A percentile compares a stretch with the other conserved stretches of the same genome.
These are phyloP conservation scores for Mormyrus iriodes DNA, from an alignment of 2,113 vertebrate species.

Conservation along the genomic window DNA sequence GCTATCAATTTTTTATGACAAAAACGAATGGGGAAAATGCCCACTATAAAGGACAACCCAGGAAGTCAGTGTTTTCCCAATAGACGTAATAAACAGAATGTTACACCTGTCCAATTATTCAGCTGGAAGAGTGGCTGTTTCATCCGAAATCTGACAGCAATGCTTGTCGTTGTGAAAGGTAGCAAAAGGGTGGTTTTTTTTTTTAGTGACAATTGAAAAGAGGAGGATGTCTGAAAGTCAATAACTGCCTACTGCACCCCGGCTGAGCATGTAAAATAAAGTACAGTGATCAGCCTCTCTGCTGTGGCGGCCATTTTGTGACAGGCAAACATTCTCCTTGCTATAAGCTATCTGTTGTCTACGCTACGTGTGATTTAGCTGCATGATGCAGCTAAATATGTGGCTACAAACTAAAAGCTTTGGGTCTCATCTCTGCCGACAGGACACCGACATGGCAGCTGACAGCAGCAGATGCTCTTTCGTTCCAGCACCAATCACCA, in stretches of 20 bases:
- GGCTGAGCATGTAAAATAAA: too few species aligned
- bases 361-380: not conserved
- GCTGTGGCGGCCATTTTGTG: not conserved
- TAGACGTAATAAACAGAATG: conserved; percentile 12
- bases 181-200: not conserved
- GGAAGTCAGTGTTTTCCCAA: conserved; percentile 6
- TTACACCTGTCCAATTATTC: conserved; percentile 6
- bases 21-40: not conserved
- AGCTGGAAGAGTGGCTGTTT: not conserved
- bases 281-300: not conserved
- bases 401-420: not conserved
- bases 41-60: not conserved
- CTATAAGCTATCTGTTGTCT: not conserved
- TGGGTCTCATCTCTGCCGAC: not conserved
- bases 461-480: not conserved
- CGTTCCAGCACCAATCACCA: conserved; percentile 15
- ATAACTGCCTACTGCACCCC: not conserved
- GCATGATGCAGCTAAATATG: not conserved
- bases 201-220: not conserved
- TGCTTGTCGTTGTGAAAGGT: not conserved
- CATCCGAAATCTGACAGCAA: not conserved
- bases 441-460: not conserved
- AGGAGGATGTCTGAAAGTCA: not conserved
- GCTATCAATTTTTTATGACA: conserved; percentile 17
- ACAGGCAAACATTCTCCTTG: not conserved